Conservation (phyloP, 1,140 invertebrate genomes). For the Bombus waltoni region DNA sequence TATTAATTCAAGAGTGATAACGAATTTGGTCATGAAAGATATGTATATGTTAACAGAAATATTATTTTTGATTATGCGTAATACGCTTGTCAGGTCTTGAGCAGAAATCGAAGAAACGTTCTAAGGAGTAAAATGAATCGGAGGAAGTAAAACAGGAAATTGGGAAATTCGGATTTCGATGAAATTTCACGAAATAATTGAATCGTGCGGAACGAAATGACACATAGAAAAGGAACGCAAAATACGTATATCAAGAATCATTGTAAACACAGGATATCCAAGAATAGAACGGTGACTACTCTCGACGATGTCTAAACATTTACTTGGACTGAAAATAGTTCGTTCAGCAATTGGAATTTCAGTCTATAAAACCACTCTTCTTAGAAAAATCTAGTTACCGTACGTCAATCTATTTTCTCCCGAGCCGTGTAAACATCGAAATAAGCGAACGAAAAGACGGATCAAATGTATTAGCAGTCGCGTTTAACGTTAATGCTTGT, state of each 20-base stretch:
- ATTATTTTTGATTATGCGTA: no score
- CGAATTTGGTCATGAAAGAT: no score
- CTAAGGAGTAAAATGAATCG: neutral
- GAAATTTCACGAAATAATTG: neutral
- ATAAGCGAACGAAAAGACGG: neutral
- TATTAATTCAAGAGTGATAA: no score
- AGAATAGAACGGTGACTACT: constrained; percentile 32
- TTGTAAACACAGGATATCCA: constrained; percentile 26
- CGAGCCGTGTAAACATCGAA: neutral
- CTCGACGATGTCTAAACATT: constrained; percentile 21
- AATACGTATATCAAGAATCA: constrained; percentile 5
- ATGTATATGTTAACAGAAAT: no score
- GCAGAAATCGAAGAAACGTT: neutral
- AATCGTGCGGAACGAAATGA: neutral
- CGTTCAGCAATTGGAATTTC: constrained; percentile 9
- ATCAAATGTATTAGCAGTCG: neutral
- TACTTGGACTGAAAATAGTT: constrained; percentile 27
- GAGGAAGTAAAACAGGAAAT: neutral
- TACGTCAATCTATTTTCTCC: neutral
- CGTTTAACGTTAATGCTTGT: neutral
- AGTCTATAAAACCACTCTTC: constrained; percentile 2
- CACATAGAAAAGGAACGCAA: neutral
- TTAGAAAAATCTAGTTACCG: neutral
- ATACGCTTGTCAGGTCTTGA: neutral
- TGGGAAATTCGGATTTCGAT: neutral